phyloP scores from a whole-genome alignment of 2,113 vertebrate genomes.

The Onychorhynchus coronatus region DNA sequence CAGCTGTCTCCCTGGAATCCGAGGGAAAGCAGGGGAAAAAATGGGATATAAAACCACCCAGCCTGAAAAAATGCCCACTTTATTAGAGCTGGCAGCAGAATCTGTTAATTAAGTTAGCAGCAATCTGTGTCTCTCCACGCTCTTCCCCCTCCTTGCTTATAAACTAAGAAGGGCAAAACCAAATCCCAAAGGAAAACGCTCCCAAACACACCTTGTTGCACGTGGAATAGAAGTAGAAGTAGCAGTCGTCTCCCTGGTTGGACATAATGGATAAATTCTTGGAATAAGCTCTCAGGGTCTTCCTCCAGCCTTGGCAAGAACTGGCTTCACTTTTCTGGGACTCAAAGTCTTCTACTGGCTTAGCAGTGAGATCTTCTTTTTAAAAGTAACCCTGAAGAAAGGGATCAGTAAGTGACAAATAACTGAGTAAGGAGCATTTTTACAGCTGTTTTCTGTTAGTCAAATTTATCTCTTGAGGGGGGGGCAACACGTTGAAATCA shows the following conservation, averaged over 20 bases:
- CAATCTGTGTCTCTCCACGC: neutral
- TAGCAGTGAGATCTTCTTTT: conserved; percentile 69
- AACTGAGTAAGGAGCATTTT: neutral
- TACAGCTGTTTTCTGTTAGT: neutral
- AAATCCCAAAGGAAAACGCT: neutral
- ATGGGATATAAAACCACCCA: neutral
- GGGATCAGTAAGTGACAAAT: neutral
- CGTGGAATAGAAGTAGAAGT: conserved; percentile 95
- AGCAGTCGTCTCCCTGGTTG: conserved; percentile 93
- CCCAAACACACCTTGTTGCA: conserved; percentile 82
- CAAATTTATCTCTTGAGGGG: accelerated
- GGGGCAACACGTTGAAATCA: neutral
- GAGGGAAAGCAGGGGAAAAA: neutral
- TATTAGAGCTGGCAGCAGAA: neutral
- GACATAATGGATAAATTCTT: conserved; percentile 75
- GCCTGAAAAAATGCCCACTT: accelerated
- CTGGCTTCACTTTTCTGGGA: conserved; percentile 26
- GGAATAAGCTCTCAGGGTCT: conserved; percentile 11
- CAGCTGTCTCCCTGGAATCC: conserved; percentile 86
- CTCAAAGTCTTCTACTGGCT: conserved; percentile 58
- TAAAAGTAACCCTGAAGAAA: conserved; percentile 60
- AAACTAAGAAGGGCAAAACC: accelerated
- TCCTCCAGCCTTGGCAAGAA: conserved; percentile 35
- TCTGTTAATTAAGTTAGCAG: neutral
- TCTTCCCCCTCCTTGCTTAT: no score